Evolutionary conservation across 2,888 invertebrate genomes (phyloP).

Genomic region (Acrobeloides nanus): DNA sequence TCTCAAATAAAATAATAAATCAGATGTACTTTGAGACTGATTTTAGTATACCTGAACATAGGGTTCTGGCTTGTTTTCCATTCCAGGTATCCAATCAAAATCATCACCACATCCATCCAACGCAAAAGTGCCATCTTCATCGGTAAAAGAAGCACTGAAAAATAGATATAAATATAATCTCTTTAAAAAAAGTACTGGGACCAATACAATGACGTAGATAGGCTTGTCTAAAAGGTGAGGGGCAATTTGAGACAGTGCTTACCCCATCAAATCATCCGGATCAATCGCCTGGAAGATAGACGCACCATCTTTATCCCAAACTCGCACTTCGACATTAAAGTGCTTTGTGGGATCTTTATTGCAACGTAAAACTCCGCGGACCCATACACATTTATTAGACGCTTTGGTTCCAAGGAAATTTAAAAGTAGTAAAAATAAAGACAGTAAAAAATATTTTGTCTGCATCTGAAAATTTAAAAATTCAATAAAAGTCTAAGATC

Average conservation of each 20-base stretch:
- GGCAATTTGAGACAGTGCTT: neutral
- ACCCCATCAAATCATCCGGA: slow-evolving; percentile 53
- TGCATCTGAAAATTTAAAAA: no score
- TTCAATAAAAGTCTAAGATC: no score
- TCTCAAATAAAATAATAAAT: no score
- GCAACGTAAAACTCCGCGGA: slow-evolving; percentile 41
- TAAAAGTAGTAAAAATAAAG: no score
- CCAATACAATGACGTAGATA: no score
- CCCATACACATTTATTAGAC: no score
- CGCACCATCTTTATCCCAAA: slow-evolving; percentile 42
- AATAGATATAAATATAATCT: no score
- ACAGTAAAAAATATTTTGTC: no score
- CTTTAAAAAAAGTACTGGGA: no score
- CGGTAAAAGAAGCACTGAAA: slow-evolving; percentile 51
- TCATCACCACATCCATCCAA: slow-evolving; percentile 51
- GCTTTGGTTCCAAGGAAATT: no score
- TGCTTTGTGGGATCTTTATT: slow-evolving; percentile 39
- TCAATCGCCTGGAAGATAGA: slow-evolving; percentile 37
- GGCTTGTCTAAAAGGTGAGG: no score
- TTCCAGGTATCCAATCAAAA: slow-evolving; percentile 50
- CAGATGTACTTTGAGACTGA: neutral
- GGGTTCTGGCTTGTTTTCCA: slow-evolving; percentile 38
- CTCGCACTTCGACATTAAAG: slow-evolving; percentile 49
- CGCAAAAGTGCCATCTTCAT: slow-evolving; percentile 46
- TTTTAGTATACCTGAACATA: neutral